Evolutionary conservation across 2,113 vertebrate genomes (phyloP).

Genomic region (Pelvicachromis taeniatus): DNA sequence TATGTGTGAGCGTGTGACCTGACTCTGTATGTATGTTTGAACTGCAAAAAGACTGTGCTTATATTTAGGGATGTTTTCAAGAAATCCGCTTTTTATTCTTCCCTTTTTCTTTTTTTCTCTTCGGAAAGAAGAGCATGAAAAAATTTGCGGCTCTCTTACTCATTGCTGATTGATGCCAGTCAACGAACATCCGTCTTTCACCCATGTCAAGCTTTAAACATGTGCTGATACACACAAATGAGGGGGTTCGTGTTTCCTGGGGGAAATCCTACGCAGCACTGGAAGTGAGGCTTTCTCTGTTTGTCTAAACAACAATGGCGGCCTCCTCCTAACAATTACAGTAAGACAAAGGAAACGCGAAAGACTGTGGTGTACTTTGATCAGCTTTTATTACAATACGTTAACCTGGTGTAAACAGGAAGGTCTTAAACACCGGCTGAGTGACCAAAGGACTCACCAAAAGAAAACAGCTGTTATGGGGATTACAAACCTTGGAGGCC

Average conservation of each 20-base stretch:
- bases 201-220: not conserved
- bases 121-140: rapidly evolving
- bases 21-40: too few relatives aligned
- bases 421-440: not conserved
- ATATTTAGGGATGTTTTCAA: not conserved
- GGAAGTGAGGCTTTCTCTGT: slow-evolving; percentile 13
- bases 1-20: not conserved
- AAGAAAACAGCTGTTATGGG: not conserved
- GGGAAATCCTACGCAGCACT: slow-evolving; percentile 26
- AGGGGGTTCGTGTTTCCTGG: slow-evolving; percentile 18
- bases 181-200: not conserved
- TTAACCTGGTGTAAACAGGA: not conserved
- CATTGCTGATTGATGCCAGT: not conserved
- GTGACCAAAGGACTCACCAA: not conserved
- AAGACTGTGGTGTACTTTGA: not conserved
- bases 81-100: not conserved
- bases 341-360: not conserved
- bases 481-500: not conserved
- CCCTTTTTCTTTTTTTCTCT: not conserved
- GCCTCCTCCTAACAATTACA: slow-evolving; percentile 22
- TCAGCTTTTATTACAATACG: slow-evolving; percentile 6
- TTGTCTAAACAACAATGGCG: slow-evolving; percentile 3
- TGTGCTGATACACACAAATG: not conserved
- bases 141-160: not conserved
- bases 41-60: not conserved